Conservation (phyloP, 2,888 invertebrate genomes). For the Chironomus tentans region DNA sequence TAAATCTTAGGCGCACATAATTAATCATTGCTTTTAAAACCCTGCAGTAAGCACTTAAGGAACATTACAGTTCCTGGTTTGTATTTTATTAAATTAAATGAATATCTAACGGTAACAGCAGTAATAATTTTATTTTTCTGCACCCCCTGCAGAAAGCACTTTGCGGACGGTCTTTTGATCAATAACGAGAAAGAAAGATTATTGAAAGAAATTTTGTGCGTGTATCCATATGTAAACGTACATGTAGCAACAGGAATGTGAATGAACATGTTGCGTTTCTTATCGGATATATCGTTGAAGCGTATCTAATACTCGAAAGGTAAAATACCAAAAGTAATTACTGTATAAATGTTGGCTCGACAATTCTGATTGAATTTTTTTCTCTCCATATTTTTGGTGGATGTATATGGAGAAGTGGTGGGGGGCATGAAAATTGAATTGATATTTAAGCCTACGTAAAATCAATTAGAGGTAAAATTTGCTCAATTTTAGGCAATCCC, state of each 20-base stretch:
- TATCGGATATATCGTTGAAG: background rate
- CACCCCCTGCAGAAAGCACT: background rate
- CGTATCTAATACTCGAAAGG: background rate
- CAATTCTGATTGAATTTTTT: too few relatives aligned
- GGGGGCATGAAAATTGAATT: too few relatives aligned
- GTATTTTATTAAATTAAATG: too few relatives aligned
- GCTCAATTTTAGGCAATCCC: too few relatives aligned
- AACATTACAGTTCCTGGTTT: too few relatives aligned
- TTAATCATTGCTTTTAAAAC: background rate
- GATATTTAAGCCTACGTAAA: too few relatives aligned
- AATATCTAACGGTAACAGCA: too few relatives aligned
- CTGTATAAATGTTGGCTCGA: too few relatives aligned
- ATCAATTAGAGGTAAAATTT: too few relatives aligned
- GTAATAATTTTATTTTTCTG: too few relatives aligned
- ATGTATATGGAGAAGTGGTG: too few relatives aligned
- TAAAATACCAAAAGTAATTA: background rate
- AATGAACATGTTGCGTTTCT: conserved; percentile 22
- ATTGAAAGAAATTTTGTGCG: background rate
- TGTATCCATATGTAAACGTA: background rate
- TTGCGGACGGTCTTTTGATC: background rate
- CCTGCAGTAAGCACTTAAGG: background rate
- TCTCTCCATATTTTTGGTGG: too few relatives aligned
- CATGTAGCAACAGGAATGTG: background rate
- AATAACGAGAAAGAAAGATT: background rate
- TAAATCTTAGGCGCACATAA: background rate